Evolutionary conservation across 2,113 vertebrate species (phyloP), one percentile per base, ranked within the genome.

Genomic region (Mesembrinibis cayennensis): DNA sequence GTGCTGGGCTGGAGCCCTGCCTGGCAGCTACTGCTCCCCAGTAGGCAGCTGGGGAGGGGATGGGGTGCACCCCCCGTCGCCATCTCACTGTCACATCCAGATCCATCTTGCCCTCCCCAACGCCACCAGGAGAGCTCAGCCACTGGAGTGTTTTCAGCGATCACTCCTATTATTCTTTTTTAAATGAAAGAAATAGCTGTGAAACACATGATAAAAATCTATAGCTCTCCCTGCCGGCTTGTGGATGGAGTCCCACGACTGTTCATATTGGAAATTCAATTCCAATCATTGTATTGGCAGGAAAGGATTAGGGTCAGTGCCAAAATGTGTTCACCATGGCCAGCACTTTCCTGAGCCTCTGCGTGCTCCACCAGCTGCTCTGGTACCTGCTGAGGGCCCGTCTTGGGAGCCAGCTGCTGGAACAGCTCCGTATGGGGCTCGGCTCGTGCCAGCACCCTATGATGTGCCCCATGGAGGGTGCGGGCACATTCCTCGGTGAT

Each of bases 121-220:
- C 1, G 0, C 82, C 3, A 7, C 65, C 55, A 45, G 53, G 13
- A 44, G 29, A 88, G 61, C 50, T 53, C 20, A 1, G 55, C 55
- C 17, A 17, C 81, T 34, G 42, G 49, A 65, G n/a, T 26, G 49
- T 40, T 89, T 71, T 79, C 82, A 73, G 58, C 4, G 4, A 69
- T 40, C 62, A 38, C 23, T 79, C 71, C 30, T 52, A 20, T 77
- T 25, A 8, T 85, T 62, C 36, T 38, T 77, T 56, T 79, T 45
- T 14, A 45, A 92, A 76, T 73, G 77, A 87, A 92, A 92, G 90
- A 52, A 95, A 95, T 95, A 94, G 47, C 92, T 91, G 72, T 87
- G 90, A 94, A 94, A 91, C 67, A 55, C 82, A 36, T 26, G 92
- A 96, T 93, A 95, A 89, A 90, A 94, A 95, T 95, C 93, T 71